Percentiles rank a stretch among this genome's conserved stretches.
Conservation (phyloP, 2,797 vertebrate species). For the Salarias fasciatus region DNA sequence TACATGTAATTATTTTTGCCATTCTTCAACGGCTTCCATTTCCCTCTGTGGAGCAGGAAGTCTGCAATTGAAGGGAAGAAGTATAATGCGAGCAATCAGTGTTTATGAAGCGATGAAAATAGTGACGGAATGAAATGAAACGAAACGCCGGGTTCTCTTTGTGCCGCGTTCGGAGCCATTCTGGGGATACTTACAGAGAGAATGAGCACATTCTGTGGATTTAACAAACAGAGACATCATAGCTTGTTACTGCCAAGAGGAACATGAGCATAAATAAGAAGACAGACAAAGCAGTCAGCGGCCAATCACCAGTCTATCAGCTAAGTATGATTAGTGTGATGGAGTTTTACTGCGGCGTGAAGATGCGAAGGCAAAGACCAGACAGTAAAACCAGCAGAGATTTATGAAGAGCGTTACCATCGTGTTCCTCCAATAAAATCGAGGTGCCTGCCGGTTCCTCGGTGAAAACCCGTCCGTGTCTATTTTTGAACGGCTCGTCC, state of each 20-base stretch:
- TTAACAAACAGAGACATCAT: constrained; percentile 29
- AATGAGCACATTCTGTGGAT: constrained; percentile 19
- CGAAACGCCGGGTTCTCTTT: constrained; percentile 36
- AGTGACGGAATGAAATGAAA: constrained; percentile 35
- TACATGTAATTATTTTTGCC: constrained; percentile 49
- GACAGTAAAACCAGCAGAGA: constrained; percentile 35
- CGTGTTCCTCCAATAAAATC: constrained; percentile 29
- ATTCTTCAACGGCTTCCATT: constrained; percentile 35
- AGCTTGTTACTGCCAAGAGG: constrained; percentile 23
- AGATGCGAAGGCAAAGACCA: constrained; percentile 32
- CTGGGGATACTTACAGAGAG: constrained; percentile 4
- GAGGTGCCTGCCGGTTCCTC: constrained; percentile 30
- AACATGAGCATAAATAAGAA: constrained; percentile 23
- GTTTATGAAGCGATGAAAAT: constrained; percentile 48
- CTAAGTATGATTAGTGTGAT: constrained; percentile 28
- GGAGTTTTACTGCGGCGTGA: constrained; percentile 22
- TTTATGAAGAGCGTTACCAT: constrained; percentile 27
- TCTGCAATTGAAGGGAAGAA: constrained; percentile 18
- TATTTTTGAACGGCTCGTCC: constrained; percentile 32
- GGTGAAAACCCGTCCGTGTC: constrained; percentile 29
- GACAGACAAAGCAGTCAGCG: constrained; percentile 12
- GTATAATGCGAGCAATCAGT: constrained; percentile 36
- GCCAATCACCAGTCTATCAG: constrained; percentile 24
- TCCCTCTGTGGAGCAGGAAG: constrained; percentile 21
- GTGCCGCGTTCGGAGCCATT: constrained; percentile 4